Base-by-base conservation (phyloP, 35 echinoderm and acorn worm species). In the Ptychodera flava region DNA sequence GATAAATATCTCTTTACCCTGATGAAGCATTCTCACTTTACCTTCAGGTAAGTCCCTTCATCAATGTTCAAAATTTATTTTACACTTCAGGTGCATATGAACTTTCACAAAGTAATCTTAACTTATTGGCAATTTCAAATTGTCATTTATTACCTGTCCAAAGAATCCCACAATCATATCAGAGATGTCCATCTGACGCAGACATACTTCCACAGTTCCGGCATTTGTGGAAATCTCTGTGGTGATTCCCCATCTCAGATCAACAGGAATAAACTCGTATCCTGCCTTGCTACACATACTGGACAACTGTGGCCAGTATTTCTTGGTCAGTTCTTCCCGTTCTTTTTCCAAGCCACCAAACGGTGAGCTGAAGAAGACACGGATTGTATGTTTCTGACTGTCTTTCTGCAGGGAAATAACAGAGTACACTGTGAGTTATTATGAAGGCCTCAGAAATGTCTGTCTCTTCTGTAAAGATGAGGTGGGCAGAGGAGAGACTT, bases 141-240 rank as follows among this genome's bases (percentile, higher is more conserved):
- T 1, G 1, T 45, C 0, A 32, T 33, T 36, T 15, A 12, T 86
- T 87, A 93, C 92, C 92, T 93, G 92, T 1, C 92, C 92, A 87
- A 93, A 93, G 34, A 93, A 93, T 83, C 92, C 92, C 77, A 93
- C 92, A 79, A 93, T 87, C 80, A 93, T 90, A 76, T 93, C 92
- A 1, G 88, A 90, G 31, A 88, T 64, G 81, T 93, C 92, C 36
- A 93, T 80, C 35, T 93, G 88, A 37, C 88, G 78, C 1, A 93
- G 92, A 83, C 92, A 93, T 38, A 93, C 90, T 15, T 77, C 88
- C 76, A 93, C 90, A 28, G 92, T 90, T 30, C 85, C 88, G 27
- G 92, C 92, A 31, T 90, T 75, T 0, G 38, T 82, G 0, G 92
- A 93, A 29, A 86, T 85, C 35, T 90, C 92, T 1, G 92, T 90